Percentiles rank a stretch among this genome's conserved stretches.
Conservation (phyloP, 2,888 invertebrate species). For the Trissolcus japonicus region DNA sequence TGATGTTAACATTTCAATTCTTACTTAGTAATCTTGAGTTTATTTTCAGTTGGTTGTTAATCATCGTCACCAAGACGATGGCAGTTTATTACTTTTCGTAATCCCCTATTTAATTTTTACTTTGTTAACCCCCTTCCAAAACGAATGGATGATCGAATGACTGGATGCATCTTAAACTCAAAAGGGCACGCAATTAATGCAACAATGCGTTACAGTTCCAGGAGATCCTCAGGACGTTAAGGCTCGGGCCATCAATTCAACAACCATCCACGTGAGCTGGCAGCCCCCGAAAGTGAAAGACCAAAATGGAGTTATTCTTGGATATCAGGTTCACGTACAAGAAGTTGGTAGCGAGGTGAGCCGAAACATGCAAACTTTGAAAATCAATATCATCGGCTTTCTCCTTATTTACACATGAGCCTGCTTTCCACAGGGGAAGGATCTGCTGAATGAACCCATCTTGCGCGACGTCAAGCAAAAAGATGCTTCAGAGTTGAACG, state of each 20-base stretch:
- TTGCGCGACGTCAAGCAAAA: conserved; percentile 91
- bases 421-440: conserved; percentile 78
- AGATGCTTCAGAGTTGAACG: conserved; percentile 85
- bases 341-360: conserved; percentile 89
- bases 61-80: no score
- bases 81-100: background rate
- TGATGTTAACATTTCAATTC: no score
- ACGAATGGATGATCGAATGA: conserved; percentile 57
- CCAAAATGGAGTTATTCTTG: conserved; percentile 95
- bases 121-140: conserved; percentile 45
- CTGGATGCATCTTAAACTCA: conserved; percentile 53
- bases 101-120: conserved; percentile 34
- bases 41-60: no score
- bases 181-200: conserved; percentile 63
- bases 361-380: background rate
- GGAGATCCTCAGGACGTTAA: conserved; percentile 96
- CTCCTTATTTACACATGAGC: conserved; percentile 3
- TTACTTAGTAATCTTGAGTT: no score
- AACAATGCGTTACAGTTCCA: conserved; percentile 87
- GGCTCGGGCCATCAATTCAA: conserved; percentile 93
- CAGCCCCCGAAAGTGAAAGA: conserved; percentile 93
- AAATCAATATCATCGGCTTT: background rate
- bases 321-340: conserved; percentile 97
- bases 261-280: conserved; percentile 96
- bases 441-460: conserved; percentile 89